Evolutionary conservation across 92 coral and sea anemone genomes (phyloP).

Genomic region (Metridium senile): DNA sequence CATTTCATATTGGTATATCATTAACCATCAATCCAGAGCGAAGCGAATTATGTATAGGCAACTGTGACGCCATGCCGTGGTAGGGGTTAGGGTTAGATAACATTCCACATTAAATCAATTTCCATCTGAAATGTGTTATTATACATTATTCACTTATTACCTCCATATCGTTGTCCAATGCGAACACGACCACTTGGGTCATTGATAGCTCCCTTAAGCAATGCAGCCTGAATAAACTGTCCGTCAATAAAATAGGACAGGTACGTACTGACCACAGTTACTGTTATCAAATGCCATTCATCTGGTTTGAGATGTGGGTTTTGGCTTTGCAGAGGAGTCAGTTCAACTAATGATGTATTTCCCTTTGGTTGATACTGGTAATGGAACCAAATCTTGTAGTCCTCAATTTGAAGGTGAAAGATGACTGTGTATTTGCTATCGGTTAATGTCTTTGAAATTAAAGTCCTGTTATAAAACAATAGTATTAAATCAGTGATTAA

Average conservation of each 20-base stretch:
- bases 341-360: conserved; percentile 63
- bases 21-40: too few relatives aligned
- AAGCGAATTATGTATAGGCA: too few relatives aligned
- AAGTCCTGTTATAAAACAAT: conserved; percentile 52
- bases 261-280: conserved; percentile 64
- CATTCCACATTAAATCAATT: too few relatives aligned
- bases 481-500: not conserved
- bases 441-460: conserved; percentile 58
- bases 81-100: too few relatives aligned
- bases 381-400: conserved; percentile 77
- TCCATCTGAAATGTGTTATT: not conserved
- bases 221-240: conserved; percentile 39
- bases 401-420: conserved; percentile 72
- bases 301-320: conserved; percentile 56
- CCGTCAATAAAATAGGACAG: conserved; percentile 91
- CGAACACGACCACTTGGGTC: conserved; percentile 65
- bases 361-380: conserved; percentile 49
- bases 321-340: conserved; percentile 77
- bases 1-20: not conserved
- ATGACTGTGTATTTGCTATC: conserved; percentile 27
- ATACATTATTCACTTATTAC: conserved; percentile 25
- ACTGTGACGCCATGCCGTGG: too few relatives aligned
- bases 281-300: conserved; percentile 91
- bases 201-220: conserved; percentile 44
- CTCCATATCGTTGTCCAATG: conserved; percentile 76